These are phyloP conservation scores for Menura novaehollandiae DNA, from an alignment of 2,113 vertebrate species.

Conservation along the genomic window DNA sequence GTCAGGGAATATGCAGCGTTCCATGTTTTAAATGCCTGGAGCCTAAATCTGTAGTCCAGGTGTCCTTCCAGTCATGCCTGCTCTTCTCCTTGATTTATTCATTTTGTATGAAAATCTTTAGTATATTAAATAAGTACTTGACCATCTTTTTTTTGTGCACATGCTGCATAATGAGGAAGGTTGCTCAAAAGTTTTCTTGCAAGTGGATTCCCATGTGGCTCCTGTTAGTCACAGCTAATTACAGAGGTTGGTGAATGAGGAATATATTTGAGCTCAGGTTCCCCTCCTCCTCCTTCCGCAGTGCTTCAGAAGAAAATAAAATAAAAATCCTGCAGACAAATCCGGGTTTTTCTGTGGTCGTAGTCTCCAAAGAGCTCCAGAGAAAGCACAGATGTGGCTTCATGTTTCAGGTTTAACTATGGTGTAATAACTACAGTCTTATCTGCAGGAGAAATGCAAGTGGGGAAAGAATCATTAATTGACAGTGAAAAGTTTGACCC, in stretches of 20 bases:
- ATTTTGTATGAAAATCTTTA: not conserved
- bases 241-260: conserved; percentile 44
- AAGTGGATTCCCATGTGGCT: conserved; percentile 64
- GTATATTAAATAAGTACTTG: not conserved
- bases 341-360: conserved; percentile 8
- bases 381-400: conserved; percentile 62
- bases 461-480: conserved; percentile 52
- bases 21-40: not conserved
- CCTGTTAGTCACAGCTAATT: conserved; percentile 75
- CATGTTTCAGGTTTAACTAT: conserved; percentile 63
- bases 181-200: conserved; percentile 52
- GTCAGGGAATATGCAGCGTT: not conserved
- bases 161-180: not conserved
- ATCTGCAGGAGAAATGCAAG: conserved; percentile 29
- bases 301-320: conserved; percentile 48
- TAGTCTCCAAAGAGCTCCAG: conserved; percentile 45
- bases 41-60: not conserved
- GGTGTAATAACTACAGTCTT: conserved; percentile 42
- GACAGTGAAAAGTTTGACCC: conserved; percentile 21
- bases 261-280: conserved; percentile 38
- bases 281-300: not conserved
- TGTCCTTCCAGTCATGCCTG: not conserved
- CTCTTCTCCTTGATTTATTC: not conserved
- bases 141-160: not conserved
- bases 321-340: conserved; percentile 58